phyloP scores from a whole-genome alignment of 1,140 invertebrate species.

The Radopholus similis region DNA sequence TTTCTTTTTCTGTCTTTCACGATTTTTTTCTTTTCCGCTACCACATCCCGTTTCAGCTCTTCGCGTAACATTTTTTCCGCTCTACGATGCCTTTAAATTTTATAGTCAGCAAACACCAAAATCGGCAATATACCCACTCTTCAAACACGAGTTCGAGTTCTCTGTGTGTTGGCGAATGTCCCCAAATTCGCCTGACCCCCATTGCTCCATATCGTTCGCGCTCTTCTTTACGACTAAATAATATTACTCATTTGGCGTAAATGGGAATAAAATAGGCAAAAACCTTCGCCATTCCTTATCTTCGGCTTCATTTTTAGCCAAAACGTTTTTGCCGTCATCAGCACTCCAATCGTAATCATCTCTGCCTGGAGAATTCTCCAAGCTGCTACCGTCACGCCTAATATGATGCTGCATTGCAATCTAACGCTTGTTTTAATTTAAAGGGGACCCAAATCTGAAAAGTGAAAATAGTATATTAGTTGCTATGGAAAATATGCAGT shows the following conservation, averaged over 20 bases:
- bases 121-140: slow-evolving; percentile 29
- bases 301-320: slow-evolving; percentile 18
- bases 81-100: slow-evolving; percentile 3
- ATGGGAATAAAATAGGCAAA: not conserved
- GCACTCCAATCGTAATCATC: slow-evolving; percentile 15
- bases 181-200: slow-evolving; percentile 47
- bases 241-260: not conserved
- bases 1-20: slow-evolving; percentile 5
- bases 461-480: no score
- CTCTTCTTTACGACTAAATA: slow-evolving; percentile 40
- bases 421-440: no score
- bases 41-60: slow-evolving; percentile 24
- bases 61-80: slow-evolving; percentile 24
- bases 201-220: slow-evolving; percentile 33
- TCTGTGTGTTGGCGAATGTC: slow-evolving; percentile 42
- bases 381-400: no score
- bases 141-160: slow-evolving; percentile 48
- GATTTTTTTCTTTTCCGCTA: slow-evolving; percentile 4
- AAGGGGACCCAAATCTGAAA: no score
- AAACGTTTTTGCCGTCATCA: not conserved
- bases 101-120: not conserved
- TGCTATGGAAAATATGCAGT: no score
- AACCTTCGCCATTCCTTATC: slow-evolving; percentile 41
- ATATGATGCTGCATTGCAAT: no score
- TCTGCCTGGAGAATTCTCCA: not conserved